phyloP scores from a whole-genome alignment of 1,140 invertebrate genomes.

The Tribolium castaneum region DNA sequence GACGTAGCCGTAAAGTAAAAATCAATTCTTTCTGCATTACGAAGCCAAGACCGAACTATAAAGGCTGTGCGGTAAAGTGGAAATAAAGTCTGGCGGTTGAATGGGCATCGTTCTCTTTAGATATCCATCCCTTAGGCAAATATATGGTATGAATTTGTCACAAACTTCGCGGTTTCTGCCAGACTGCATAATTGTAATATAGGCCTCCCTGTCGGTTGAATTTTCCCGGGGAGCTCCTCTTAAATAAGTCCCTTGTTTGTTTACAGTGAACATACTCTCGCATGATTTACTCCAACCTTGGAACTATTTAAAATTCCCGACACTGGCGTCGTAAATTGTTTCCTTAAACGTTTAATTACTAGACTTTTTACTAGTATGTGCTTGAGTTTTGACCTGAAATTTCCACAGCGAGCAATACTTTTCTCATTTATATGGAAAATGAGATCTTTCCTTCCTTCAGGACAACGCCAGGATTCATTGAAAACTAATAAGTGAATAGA shows the following conservation, averaged over 20 bases:
- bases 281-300: background rate
- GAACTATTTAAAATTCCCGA: slow-evolving; percentile 36
- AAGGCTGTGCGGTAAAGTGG: slow-evolving; percentile 17
- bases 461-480: background rate
- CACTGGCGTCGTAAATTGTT: slow-evolving; percentile 26
- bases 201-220: background rate
- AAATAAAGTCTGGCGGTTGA: slow-evolving; percentile 24
- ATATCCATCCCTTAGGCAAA: slow-evolving; percentile 19
- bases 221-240: background rate
- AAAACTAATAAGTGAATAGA: slow-evolving; percentile 16
- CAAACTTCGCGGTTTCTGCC: background rate
- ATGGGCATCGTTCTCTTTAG: slow-evolving; percentile 20
- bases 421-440: slow-evolving; percentile 15
- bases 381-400: background rate
- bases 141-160: slow-evolving; percentile 25
- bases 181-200: slow-evolving; percentile 13
- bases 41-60: background rate
- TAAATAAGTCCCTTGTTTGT: background rate
- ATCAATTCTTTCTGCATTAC: slow-evolving; percentile 23
- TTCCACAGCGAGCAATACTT: background rate
- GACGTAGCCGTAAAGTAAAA: background rate
- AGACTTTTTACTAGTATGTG: background rate
- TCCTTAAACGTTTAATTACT: slow-evolving; percentile 42
- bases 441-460: background rate
- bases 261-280: background rate